Base-by-base conservation (phyloP, 1,140 invertebrate species). In the Rhynchophorus ferrugineus region DNA sequence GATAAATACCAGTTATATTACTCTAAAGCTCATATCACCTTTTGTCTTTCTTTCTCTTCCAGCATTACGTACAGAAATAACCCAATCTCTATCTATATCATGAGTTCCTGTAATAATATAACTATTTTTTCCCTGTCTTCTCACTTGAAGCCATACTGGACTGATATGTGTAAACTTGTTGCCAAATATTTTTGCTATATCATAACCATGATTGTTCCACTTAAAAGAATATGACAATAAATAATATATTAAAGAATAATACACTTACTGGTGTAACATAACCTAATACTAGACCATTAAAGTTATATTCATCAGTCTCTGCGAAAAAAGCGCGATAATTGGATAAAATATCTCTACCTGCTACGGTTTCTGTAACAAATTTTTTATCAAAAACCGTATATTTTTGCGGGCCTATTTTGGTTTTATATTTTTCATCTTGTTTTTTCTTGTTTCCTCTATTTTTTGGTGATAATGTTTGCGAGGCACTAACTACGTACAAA, bases 151-250 rank as follows among this genome's bases (percentile, higher is more conserved):
- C 94, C 95, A 98, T 0, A 97, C 92, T 2, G 95, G 94, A 9
- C 92, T 94, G 2, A 97, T 79, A 58, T 88, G 85, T 42, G 85
- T 85, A 61, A 97, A 92, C 70, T 97, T 98, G 22, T 81, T 78
- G 33, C 82, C 83, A 75, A 95, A 95, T 39, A 77, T 81, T 73
- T 95, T 95, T 0, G 91, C 88, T 33, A 95, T 78, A 73, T 95
- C 88, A 74, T 96, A 94, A 0, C 94, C 95, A 76, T 91, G 87
- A 52, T 76, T 83, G 69, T 97, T 97, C 95, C 95, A 98, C 91
- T 96, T 63, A 60, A 80, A 78, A 50, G 51, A 34, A 64, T 17
- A 44, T 18, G 45, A 14, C 44, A 36, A 49, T 1, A 22, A 14
- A 45, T 43, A 24, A 11, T 22, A 51, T 20, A 33, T 18, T 42